Percentiles rank a stretch among this genome's conserved stretches.
These are phyloP conservation scores for Chrysodeixis includens DNA, from an alignment of 2,888 invertebrate genomes.

Conservation along the genomic window DNA sequence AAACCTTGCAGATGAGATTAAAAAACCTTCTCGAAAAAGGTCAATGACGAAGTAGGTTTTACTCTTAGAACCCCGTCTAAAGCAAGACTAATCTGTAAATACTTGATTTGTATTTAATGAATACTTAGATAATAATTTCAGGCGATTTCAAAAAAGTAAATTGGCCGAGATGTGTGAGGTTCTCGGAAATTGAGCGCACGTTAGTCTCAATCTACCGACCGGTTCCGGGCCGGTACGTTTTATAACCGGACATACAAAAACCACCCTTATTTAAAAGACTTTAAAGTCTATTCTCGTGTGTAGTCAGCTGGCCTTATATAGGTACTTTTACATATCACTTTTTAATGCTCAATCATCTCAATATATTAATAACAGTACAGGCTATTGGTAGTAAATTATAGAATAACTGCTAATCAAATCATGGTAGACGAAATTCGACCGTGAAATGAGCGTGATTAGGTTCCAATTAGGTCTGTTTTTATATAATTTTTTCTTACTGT, in stretches of 20 bases:
- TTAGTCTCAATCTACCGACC: conserved; percentile 64
- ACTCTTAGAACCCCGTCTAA: not conserved
- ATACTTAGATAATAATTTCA: conserved; percentile 61
- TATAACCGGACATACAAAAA: not conserved
- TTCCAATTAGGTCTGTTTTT: not conserved
- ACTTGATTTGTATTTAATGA: conserved; percentile 60
- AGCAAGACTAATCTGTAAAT: conserved; percentile 9
- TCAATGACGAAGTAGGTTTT: not conserved
- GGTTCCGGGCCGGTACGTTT: conserved; percentile 57
- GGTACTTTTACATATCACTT: conserved; percentile 34
- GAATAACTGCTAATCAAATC: conserved; percentile 40
- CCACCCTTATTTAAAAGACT: not conserved
- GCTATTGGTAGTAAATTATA: conserved; percentile 35
- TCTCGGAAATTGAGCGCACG: conserved; percentile 69
- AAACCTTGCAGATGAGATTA: not conserved
- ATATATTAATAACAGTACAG: conserved; percentile 48
- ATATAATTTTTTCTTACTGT: not conserved
- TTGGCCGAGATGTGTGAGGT: conserved; percentile 61
- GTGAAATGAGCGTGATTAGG: not conserved
- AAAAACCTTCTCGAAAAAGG: not conserved
- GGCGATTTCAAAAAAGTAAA: conserved; percentile 70
- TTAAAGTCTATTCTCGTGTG: not conserved
- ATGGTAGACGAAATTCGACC: not conserved
- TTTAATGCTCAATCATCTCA: conserved; percentile 51
- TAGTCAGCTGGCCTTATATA: not conserved